phyloP scores from a whole-genome alignment of 2,797 vertebrate genomes.

The Artibeus jamaicensis region DNA sequence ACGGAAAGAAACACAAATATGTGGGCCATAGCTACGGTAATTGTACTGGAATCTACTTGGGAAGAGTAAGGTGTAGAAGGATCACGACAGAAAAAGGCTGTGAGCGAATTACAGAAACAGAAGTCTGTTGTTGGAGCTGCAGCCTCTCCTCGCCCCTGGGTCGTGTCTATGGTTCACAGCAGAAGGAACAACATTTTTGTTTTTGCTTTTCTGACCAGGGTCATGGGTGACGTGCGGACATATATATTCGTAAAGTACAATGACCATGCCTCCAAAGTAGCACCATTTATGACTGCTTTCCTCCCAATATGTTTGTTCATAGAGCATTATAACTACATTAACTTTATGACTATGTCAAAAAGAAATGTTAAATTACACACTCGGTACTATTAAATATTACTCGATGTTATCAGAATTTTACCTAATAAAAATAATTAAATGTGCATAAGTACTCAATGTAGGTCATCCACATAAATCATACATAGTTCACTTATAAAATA shows the following conservation, averaged over 20 bases:
- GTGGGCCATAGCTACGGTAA: not conserved
- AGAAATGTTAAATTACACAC: not conserved
- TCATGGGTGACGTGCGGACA: not conserved
- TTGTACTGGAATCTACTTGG: not conserved
- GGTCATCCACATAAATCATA: not conserved
- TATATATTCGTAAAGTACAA: not conserved
- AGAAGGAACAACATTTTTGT: not conserved
- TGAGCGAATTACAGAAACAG: not conserved
- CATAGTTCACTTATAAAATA: not conserved
- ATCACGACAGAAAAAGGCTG: not conserved
- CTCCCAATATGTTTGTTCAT: not conserved
- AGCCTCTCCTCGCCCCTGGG: not conserved
- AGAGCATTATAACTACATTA: not conserved
- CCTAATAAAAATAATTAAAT: conserved; percentile 9
- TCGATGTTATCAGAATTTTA: not conserved
- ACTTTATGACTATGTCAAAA: not conserved
- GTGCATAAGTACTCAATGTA: not conserved
- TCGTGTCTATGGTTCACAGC: not conserved
- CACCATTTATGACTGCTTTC: not conserved
- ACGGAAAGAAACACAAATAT: not conserved
- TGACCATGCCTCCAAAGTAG: not conserved
- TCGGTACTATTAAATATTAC: not conserved
- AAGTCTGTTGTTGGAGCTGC: not conserved
- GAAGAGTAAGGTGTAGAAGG: not conserved
- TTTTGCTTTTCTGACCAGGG: not conserved